These are phyloP conservation scores for Hydraecia micacea DNA, from an alignment of 2,888 invertebrate genomes.

Conservation along the genomic window DNA sequence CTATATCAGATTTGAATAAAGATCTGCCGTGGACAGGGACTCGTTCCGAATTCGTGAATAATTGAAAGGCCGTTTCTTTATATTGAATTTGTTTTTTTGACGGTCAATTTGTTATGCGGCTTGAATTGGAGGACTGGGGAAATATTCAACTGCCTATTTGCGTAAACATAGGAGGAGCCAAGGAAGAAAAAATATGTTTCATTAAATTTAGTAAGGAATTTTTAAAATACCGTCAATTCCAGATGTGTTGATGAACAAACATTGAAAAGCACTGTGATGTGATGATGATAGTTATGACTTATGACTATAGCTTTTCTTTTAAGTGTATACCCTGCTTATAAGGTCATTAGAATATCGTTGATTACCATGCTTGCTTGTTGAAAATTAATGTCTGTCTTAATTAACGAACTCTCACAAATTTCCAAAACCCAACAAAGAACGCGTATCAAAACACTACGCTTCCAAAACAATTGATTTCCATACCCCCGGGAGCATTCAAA, in stretches of 20 bases:
- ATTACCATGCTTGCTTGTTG: neutral
- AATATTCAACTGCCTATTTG: slow-evolving; percentile 31
- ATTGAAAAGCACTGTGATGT: neutral
- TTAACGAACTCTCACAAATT: neutral
- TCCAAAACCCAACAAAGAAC: neutral
- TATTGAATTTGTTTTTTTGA: slow-evolving; percentile 67
- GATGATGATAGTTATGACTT: too few species aligned
- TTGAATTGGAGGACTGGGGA: slow-evolving; percentile 40
- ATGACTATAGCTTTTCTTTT: neutral
- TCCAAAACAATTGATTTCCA: slow-evolving; percentile 58
- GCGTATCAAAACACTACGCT: slow-evolving; percentile 16
- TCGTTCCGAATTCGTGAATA: slow-evolving; percentile 67
- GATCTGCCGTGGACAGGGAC: slow-evolving; percentile 71
- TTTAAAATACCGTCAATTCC: neutral
- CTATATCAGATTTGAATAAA: slow-evolving; percentile 85
- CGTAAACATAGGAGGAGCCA: slow-evolving; percentile 24
- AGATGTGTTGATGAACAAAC: too few species aligned
- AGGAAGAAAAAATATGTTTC: slow-evolving; percentile 13
- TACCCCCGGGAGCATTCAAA: slow-evolving; percentile 39
- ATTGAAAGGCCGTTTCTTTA: slow-evolving; percentile 66
- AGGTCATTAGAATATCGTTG: neutral
- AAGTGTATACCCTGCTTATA: too few species aligned
- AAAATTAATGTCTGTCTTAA: neutral
- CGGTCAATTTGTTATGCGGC: slow-evolving; percentile 70
- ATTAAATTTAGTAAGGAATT: neutral